Conservation (phyloP, 2,888 invertebrate species). For the Lottia gigantea region DNA sequence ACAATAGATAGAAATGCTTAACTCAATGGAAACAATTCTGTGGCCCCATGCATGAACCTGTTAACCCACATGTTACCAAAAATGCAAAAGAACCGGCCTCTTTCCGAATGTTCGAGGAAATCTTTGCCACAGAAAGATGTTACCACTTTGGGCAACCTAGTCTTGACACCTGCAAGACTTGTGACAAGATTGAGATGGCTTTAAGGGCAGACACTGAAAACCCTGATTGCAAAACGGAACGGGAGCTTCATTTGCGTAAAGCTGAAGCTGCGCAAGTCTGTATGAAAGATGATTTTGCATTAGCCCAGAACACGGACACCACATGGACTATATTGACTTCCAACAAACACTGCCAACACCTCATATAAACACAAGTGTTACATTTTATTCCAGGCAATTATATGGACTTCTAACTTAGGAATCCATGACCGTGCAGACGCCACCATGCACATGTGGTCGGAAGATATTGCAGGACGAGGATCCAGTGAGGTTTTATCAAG, state of each 20-base stretch:
- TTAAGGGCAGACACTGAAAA: neutral
- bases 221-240: neutral
- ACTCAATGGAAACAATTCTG: no score
- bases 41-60: no score
- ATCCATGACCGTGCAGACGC: neutral
- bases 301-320: neutral
- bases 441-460: conserved; percentile 14
- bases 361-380: conserved; percentile 12
- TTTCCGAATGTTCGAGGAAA: neutral
- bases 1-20: no score
- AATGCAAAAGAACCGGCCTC: neutral
- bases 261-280: conserved; percentile 8
- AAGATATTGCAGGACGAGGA: conserved; percentile 14
- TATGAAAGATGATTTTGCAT: conserved; percentile 10
- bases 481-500: conserved; percentile 5
- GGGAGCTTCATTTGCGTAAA: conserved; percentile 11
- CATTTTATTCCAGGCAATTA: conserved; percentile 1
- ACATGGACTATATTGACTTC: conserved; percentile 14
- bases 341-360: conserved; percentile 16
- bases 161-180: conserved; percentile 5
- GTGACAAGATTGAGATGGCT: conserved; percentile 1
- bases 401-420: conserved; percentile 8
- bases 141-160: conserved; percentile 4
- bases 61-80: no score
- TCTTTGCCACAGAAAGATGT: neutral